Evolutionary conservation across 1,140 invertebrate species (phyloP).

Genomic region (Globodera ellingtonae): DNA sequence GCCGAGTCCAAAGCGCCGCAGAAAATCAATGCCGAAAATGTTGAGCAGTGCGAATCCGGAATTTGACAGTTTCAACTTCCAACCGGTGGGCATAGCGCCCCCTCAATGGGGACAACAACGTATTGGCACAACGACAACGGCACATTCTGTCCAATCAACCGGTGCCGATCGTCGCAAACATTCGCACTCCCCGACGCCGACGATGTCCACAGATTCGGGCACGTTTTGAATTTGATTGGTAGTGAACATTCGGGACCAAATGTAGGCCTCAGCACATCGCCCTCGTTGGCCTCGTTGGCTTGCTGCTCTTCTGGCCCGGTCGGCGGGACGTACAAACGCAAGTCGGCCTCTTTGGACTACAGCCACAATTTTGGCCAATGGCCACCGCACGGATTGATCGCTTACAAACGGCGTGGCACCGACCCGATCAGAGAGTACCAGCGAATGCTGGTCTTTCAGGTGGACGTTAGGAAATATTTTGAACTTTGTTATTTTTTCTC

Average conservation of each 20-base stretch:
- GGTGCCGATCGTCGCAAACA: neutral
- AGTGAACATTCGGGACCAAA: too few species aligned
- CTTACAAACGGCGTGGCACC: neutral
- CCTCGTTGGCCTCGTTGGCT: constrained; percentile 3
- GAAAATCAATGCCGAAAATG: neutral
- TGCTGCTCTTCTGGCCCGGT: neutral
- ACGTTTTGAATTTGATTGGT: neutral
- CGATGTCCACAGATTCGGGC: neutral
- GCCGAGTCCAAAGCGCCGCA: neutral
- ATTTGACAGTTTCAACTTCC: too few species aligned
- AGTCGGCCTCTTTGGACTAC: neutral
- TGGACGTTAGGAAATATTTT: neutral
- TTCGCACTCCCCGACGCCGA: neutral
- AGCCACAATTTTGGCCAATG: neutral
- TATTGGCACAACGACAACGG: neutral
- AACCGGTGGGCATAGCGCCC: neutral
- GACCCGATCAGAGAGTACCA: neutral
- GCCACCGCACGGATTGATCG: neutral
- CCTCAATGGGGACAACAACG: too few species aligned
- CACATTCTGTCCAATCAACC: neutral
- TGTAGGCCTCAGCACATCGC: constrained; percentile 1
- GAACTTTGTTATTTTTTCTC: too few species aligned
- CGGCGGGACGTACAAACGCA: neutral
- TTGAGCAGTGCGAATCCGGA: too few species aligned
- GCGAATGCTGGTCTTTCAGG: neutral